Conservation (phyloP, 2,113 vertebrate species). For the Henicopernis longicauda region DNA sequence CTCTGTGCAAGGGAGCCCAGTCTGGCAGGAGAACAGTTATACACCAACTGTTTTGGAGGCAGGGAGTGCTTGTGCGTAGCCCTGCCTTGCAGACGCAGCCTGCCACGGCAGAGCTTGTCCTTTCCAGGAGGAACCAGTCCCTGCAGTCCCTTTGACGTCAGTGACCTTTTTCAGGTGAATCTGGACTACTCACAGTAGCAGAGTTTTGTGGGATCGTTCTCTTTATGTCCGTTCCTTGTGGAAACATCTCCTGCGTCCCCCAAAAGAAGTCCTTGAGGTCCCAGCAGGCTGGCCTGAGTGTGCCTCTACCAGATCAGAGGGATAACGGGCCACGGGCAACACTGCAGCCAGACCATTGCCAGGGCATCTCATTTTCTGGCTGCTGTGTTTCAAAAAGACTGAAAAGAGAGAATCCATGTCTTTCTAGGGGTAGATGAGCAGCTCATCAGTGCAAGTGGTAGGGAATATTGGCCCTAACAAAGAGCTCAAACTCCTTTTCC, state of each 20-base stretch:
- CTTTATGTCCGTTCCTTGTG: accelerated
- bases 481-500: neutral
- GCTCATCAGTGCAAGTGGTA: neutral
- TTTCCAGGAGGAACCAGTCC: neutral
- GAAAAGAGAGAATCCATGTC: neutral
- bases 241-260: neutral
- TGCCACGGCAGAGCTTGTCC: neutral
- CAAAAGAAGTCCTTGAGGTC: neutral
- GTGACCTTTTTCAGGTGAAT: neutral
- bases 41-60: neutral
- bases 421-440: neutral
- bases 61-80: neutral
- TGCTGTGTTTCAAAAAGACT: neutral
- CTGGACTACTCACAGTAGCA: neutral
- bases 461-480: neutral
- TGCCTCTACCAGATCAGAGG: neutral
- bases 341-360: neutral
- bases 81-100: neutral
- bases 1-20: neutral
- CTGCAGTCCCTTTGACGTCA: neutral
- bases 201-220: neutral
- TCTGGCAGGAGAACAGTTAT: neutral
- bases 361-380: neutral
- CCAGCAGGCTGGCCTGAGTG: neutral
- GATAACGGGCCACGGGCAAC: neutral